Base-by-base conservation (phyloP, 1,140 invertebrate species). In the Eupristina koningsbergeri region DNA sequence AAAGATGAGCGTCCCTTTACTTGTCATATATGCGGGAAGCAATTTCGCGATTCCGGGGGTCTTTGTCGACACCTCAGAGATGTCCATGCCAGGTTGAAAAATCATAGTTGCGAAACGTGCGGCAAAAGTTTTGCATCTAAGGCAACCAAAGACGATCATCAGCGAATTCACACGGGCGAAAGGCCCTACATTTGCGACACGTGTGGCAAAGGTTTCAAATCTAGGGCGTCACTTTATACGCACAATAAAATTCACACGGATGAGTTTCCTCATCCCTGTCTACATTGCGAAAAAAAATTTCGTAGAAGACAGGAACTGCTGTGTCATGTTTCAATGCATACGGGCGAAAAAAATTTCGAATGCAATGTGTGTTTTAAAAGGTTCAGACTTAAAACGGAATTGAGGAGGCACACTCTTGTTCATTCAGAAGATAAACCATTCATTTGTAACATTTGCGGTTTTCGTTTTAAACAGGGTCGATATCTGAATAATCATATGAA, bases 111-210 rank as follows among this genome's bases (percentile, higher is more conserved):
- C 76, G 89, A 90, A 3, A 88, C 88, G 36, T 91, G 90, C 53
- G 88, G 88, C 1, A 88, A 89, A 61, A 88, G 85, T 36, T 93
- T 93, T 63, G 90, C 91, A 0, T 90, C 88, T 58, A 95, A 95
- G 87, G 92, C 93, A 0, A 93, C 93, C 13, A 89, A 94, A 84
- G 93, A 95, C 0, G 94, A 95, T 86, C 95, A 95, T 86, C 92
- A 94, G 88, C 94, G 94, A 88, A 94, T 94, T 41, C 95, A 95
- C 81, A 94, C 94, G 0, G 93, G 94, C 36, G 93, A 93, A 81
- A 93, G 94, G 63, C 94, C 95, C 0, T 95, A 94, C 84, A 91
- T 94, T n/a, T 96, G 95, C 85, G 94, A 95, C 80, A 89, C 93
- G 75, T 96, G 95, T 80, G 94, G 90, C 11, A 94, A 94, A 85